phyloP scores from a whole-genome alignment of 2,888 invertebrate genomes.

The Tinea pellionella region DNA sequence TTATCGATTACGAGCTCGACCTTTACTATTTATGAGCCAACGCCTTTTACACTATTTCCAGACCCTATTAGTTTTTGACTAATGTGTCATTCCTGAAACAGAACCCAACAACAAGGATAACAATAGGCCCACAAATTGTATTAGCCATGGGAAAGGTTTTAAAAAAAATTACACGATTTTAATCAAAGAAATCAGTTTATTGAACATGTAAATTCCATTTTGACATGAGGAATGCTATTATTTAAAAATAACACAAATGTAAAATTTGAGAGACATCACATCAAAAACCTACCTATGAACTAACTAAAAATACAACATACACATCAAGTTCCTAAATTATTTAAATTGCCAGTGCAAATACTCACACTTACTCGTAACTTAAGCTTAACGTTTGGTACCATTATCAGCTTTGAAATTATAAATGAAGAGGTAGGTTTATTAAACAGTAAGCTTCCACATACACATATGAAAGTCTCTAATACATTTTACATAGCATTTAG shows the following conservation, averaged over 20 bases:
- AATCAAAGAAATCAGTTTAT: conserved; percentile 72
- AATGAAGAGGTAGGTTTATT: conserved; percentile 65
- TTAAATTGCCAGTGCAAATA: conserved; percentile 32
- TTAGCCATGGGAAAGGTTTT: too few relatives aligned
- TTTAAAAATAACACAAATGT: conserved; percentile 70
- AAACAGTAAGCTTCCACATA: conserved; percentile 52
- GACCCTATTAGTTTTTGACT: neutral
- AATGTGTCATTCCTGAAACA: too few relatives aligned
- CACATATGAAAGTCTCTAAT: conserved; percentile 52
- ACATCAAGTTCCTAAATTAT: conserved; percentile 59
- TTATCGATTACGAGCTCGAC: neutral
- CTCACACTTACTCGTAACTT: conserved; percentile 30
- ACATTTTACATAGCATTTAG: conserved; percentile 43
- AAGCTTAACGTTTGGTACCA: conserved; percentile 64
- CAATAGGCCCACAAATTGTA: too few relatives aligned
- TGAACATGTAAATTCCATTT: conserved; percentile 71
- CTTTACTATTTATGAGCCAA: neutral
- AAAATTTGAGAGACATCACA: conserved; percentile 69
- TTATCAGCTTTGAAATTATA: conserved; percentile 64
- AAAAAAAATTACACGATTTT: conserved; percentile 29
- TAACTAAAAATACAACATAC: conserved; percentile 71
- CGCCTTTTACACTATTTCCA: neutral
- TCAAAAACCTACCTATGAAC: conserved; percentile 66
- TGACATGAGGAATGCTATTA: conserved; percentile 72
- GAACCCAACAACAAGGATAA: too few relatives aligned